Base-by-base conservation (phyloP, 1,140 invertebrate species). In the Drosophila punjabiensis region DNA sequence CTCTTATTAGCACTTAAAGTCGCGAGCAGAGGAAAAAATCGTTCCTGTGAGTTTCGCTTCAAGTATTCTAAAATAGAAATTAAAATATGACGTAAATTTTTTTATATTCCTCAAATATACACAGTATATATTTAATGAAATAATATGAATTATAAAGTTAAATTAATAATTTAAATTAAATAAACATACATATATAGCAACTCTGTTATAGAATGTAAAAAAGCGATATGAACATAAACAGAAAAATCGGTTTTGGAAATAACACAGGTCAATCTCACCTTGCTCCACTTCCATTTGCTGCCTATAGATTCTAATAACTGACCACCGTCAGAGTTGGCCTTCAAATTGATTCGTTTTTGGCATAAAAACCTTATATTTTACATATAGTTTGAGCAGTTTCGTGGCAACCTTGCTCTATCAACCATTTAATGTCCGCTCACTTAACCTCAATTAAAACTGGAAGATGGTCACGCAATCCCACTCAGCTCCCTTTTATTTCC, bases 401-500 rank as follows among this genome's bases (percentile, higher is more conserved):
- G 35, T 55, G 11, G 37, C 63, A 84, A 66, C 84, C 84, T 88
- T 89, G 85, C 66, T 68, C 81, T 56, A 88, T 75, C 75, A 88
- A 84, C 73, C 71, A 79, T 89, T 84, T 88, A 71, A 84, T 88
- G 68, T 52, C 56, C 52, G 52, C 50, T 69, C 62, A 68, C 73
- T 81, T 88, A 89, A 67, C 84, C 84, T 79, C 73, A 79, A 89
- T 89, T 81, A 75, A 70, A 75, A 33, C n/a, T 52, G n/a, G 35
- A 66, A 63, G 60, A 69, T 66, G 37, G 64, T 43, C 85, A 88
- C 82, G 82, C 82, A 71, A 86, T 50, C 50, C 33, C 24, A 39
- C 24, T 56, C 33, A 20, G 20, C 39, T 48, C 24, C 20, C 28
- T 41, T 24, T 32, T 13, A 45, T 37, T 45, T 43, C 13, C 32